Conservation (phyloP, 2,113 vertebrate genomes). For the Alectura lathami region DNA sequence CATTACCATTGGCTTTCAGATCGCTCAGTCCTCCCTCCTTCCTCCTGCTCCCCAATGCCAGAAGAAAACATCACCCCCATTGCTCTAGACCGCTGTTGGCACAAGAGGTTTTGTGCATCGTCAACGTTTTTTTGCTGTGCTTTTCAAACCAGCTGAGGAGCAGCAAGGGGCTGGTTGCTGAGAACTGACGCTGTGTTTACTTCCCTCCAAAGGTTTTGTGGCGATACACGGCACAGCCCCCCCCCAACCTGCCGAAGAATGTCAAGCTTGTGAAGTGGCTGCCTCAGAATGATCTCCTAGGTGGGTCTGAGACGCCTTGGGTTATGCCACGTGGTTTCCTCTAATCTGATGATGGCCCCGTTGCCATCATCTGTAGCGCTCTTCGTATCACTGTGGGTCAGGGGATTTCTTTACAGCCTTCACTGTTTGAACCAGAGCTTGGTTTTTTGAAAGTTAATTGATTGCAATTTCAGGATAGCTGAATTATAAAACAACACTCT, state of each 20-base stretch:
- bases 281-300: slow-evolving; percentile 94
- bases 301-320: slow-evolving; percentile 70
- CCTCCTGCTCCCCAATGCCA: background rate
- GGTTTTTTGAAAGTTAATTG: background rate
- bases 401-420: background rate
- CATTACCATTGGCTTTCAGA: background rate
- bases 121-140: background rate
- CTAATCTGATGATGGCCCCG: background rate
- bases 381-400: background rate
- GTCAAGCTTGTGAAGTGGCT: slow-evolving; percentile 92
- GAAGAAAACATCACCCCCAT: background rate
- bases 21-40: background rate
- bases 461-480: background rate
- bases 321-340: background rate
- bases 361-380: background rate
- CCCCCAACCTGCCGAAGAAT: slow-evolving; percentile 81
- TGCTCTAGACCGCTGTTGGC: too few relatives aligned
- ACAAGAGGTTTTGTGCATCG: background rate
- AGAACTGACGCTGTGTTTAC: background rate
- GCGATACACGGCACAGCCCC: slow-evolving; percentile 82
- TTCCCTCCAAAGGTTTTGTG: slow-evolving; percentile 84
- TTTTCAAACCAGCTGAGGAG: background rate
- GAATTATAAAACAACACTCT: background rate
- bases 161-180: background rate
- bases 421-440: background rate